Conservation (phyloP, 2,888 invertebrate genomes). For the Luffia ferchaultella region DNA sequence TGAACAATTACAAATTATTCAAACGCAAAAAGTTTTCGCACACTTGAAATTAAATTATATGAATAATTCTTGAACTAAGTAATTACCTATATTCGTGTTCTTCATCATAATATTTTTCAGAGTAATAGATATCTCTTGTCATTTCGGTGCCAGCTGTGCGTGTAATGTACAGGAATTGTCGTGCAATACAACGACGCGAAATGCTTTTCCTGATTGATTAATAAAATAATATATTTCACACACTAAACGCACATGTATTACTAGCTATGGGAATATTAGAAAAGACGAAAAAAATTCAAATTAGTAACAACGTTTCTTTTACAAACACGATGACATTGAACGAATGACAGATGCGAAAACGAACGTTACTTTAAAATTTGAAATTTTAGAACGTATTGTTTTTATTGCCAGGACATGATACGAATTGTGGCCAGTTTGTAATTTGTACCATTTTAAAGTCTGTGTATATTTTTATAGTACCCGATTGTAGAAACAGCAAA, state of each 20-base stretch:
- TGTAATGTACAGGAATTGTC: too few relatives aligned
- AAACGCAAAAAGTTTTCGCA: slow-evolving; percentile 1
- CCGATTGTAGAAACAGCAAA: too few relatives aligned
- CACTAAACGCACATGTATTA: not conserved
- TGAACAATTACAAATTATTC: not conserved
- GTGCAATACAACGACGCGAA: slow-evolving; percentile 15
- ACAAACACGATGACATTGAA: slow-evolving; percentile 10
- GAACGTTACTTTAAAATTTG: slow-evolving; percentile 41
- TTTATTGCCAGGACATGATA: not conserved
- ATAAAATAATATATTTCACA: not conserved
- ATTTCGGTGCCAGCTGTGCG: slow-evolving; percentile 38
- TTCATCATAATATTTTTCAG: slow-evolving; percentile 92
- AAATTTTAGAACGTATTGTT: slow-evolving; percentile 20
- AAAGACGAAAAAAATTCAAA: not conserved
- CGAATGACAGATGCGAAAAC: slow-evolving; percentile 22
- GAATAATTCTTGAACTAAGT: too few relatives aligned
- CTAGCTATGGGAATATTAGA: not conserved
- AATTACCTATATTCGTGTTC: slow-evolving; percentile 89
- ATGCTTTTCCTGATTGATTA: not conserved
- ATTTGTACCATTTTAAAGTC: not conserved
- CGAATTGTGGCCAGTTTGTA: not conserved
- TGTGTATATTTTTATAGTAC: not conserved
- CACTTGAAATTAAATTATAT: too few relatives aligned
- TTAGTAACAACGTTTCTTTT: not conserved
- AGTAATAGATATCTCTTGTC: slow-evolving; percentile 88